phyloP scores from a whole-genome alignment of 1,140 invertebrate genomes.

The Euborellia annulipes region DNA sequence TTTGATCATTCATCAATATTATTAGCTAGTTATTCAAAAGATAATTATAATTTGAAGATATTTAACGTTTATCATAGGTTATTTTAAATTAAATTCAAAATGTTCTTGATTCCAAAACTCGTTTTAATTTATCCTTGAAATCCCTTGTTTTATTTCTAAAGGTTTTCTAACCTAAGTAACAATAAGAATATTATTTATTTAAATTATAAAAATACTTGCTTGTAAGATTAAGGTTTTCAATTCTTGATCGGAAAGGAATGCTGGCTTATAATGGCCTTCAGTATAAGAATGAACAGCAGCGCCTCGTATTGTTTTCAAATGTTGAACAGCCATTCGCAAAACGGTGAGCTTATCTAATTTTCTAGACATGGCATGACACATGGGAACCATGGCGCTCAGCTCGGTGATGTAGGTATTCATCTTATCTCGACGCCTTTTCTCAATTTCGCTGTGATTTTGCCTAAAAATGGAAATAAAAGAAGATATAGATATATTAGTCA shows the following conservation, averaged over 20 bases:
- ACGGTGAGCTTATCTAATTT: slow-evolving; percentile 91
- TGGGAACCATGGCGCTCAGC: slow-evolving; percentile 76
- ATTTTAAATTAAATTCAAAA: too few relatives aligned
- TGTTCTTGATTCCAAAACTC: too few relatives aligned
- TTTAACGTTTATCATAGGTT: too few relatives aligned
- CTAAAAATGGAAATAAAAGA: slow-evolving; percentile 28
- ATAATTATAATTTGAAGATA: too few relatives aligned
- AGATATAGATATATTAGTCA: too few relatives aligned
- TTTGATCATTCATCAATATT: too few relatives aligned
- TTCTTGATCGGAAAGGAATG: slow-evolving; percentile 78
- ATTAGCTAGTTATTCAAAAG: too few relatives aligned
- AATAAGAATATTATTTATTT: too few relatives aligned
- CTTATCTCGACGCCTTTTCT: slow-evolving; percentile 83
- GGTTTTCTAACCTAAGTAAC: too few relatives aligned
- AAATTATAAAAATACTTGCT: slow-evolving; percentile 31
- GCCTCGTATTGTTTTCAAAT: slow-evolving; percentile 66
- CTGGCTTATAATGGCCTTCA: slow-evolving; percentile 67
- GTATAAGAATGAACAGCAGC: slow-evolving; percentile 62
- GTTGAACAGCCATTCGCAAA: slow-evolving; percentile 83
- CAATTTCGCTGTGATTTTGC: slow-evolving; percentile 92
- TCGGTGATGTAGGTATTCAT: slow-evolving; percentile 94
- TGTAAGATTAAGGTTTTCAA: slow-evolving; percentile 65
- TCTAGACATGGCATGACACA: slow-evolving; percentile 82
- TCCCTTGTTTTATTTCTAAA: too few relatives aligned
- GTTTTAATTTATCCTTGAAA: too few relatives aligned